Evolutionary conservation across 2,888 invertebrate genomes (phyloP), one percentile per base, ranked within the genome.

Genomic region (Tethea ocularis): DNA sequence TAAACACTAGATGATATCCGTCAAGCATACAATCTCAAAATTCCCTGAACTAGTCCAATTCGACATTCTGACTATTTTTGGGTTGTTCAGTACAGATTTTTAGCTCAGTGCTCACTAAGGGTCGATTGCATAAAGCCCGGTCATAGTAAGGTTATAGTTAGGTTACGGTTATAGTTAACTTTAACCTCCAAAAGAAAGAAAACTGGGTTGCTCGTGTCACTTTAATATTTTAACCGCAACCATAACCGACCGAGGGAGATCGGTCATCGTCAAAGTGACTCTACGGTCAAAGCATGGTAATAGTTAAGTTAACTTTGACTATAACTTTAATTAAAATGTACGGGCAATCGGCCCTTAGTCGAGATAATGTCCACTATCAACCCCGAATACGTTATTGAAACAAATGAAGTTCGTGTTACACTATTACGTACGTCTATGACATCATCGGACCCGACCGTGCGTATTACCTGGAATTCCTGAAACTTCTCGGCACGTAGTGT

Each of bases 391-490:
- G 20, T 46, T 20, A 17, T 8, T 10, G 10, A 17, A 46, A 46
- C 46, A 20, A 46, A 46, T 46, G 46, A 46, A 46, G 46, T 20
- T 10, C 20, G 46, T 20, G 20, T 41, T 17, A 17, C 17, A 41
- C 5, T 41, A 17, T 46, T 46, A 46, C 15, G 20, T 46, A 46
- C 20, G 46, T 46, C 41, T 10, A 46, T 46, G 46, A 46, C 46
- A 20, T 46, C 46, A 46, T 46, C 46, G 46, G 46, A 46, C 17
- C 46, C 20, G 46, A 46, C 17, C 17, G 20, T 46, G 46, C 20
- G 46, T 17, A 46, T 46, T 46, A 46, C 46, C 46, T 46, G 46
- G 17, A 46, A 46, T 46, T 46, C 46, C 46, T 46, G 46, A 20
- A 3, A 46, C 20, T 46, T 20, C 46, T 46, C 46, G 46, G 20